Conservation (phyloP, 2,888 invertebrate genomes). For the Sylvicola cinctus region DNA sequence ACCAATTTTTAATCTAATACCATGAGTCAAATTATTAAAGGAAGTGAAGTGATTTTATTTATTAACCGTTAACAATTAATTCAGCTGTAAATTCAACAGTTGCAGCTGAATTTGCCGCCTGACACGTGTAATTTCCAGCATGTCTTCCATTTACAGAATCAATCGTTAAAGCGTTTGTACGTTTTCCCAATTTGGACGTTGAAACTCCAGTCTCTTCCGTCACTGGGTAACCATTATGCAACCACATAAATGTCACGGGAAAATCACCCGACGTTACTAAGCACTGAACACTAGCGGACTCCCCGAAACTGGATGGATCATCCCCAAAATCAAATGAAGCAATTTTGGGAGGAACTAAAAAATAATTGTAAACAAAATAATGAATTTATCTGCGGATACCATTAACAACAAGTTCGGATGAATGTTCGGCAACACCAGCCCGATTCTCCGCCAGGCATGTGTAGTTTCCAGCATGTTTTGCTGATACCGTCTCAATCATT, state of each 20-base stretch:
- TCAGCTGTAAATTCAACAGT: slow-evolving; percentile 36
- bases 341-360: slow-evolving; percentile 55
- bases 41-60: no score
- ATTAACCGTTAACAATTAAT: slow-evolving; percentile 43
- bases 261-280: slow-evolving; percentile 46
- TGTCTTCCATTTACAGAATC: slow-evolving; percentile 41
- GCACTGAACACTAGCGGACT: slow-evolving; percentile 48
- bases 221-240: slow-evolving; percentile 20
- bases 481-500: slow-evolving; percentile 45
- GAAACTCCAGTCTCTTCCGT: slow-evolving; percentile 24
- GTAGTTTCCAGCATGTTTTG: slow-evolving; percentile 54
- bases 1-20: no score
- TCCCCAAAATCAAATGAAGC: slow-evolving; percentile 58
- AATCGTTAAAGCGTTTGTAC: slow-evolving; percentile 38
- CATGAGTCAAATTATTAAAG: no score
- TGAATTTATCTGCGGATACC: slow-evolving; percentile 31
- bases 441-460: slow-evolving; percentile 53
- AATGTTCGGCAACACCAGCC: slow-evolving; percentile 46
- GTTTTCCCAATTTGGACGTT: slow-evolving; percentile 30
- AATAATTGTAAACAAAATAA: slow-evolving; percentile 8
- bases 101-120: slow-evolving; percentile 38
- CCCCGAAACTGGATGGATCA: slow-evolving; percentile 45
- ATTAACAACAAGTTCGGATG: slow-evolving; percentile 50
- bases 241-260: slow-evolving; percentile 48
- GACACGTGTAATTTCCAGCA: slow-evolving; percentile 48